phyloP scores from a whole-genome alignment of 2,888 invertebrate species.

The Drosophila atroscutellata region DNA sequence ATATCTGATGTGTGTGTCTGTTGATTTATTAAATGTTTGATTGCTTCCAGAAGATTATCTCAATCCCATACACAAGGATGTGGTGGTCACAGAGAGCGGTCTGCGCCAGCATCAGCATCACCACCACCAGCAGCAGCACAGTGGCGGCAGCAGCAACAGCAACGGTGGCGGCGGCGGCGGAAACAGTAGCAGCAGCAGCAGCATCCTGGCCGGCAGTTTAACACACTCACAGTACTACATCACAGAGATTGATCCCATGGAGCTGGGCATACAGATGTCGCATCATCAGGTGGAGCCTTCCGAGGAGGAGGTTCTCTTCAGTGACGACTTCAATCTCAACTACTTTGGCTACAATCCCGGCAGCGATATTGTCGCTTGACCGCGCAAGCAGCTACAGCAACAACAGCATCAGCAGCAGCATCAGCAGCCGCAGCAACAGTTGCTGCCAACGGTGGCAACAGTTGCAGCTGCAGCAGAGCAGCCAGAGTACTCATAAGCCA shows the following conservation, averaged over 20 bases:
- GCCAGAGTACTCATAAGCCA: constrained; percentile 72
- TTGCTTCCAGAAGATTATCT: constrained; percentile 86
- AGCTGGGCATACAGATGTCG: constrained; percentile 84
- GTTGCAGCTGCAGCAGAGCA: constrained; percentile 36
- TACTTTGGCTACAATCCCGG: constrained; percentile 84
- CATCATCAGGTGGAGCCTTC: constrained; percentile 77
- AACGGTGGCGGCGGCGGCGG: constrained; percentile 4
- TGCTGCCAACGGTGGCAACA: constrained; percentile 12
- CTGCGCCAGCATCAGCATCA: constrained; percentile 84
- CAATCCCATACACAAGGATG: constrained; percentile 91
- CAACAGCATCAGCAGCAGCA: constrained; percentile 6
- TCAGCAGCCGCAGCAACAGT: constrained; percentile 26
- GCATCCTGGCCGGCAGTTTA: constrained; percentile 24
- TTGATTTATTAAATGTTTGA: neutral
- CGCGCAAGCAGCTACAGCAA: constrained; percentile 49
- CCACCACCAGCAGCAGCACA: constrained; percentile 25
- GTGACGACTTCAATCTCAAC: constrained; percentile 85
- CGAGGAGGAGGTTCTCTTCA: constrained; percentile 84
- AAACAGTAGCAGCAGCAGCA: constrained; percentile 28
- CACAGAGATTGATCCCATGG: constrained; percentile 85
- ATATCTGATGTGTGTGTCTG: neutral
- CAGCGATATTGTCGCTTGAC: constrained; percentile 85
- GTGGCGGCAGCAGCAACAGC: constrained; percentile 24
- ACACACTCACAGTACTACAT: constrained; percentile 82
- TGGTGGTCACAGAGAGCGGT: constrained; percentile 91